Evolutionary conservation across 2,797 vertebrate species (phyloP).

Genomic region (Trematomus bernacchii): DNA sequence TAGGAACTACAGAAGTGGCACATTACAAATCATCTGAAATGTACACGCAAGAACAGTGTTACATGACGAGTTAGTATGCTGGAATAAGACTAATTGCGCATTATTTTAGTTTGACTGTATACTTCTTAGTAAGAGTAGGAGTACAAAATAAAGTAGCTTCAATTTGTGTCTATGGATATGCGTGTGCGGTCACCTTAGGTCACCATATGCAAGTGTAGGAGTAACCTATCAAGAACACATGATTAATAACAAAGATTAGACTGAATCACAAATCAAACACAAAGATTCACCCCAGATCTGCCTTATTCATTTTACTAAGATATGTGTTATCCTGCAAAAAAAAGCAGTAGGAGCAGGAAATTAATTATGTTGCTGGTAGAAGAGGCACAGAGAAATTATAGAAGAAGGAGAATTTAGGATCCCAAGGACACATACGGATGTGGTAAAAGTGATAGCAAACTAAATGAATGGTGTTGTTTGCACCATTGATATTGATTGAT

Average conservation of each 20-base stretch:
- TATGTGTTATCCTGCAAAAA: not conserved
- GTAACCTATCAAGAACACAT: not conserved
- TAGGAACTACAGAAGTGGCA: slow-evolving; percentile 6
- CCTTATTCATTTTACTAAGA: not conserved
- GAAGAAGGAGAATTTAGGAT: not conserved
- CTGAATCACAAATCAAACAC: slow-evolving; percentile 5
- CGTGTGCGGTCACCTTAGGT: not conserved
- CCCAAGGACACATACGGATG: slow-evolving; percentile 1
- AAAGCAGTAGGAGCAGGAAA: not conserved
- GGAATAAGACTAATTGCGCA: slow-evolving; percentile 30
- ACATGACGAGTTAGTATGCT: slow-evolving; percentile 25
- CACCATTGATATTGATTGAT: no score
- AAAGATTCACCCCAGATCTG: not conserved
- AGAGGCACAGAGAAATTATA: not conserved
- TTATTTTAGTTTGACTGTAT: slow-evolving; percentile 42
- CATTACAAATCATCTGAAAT: slow-evolving; percentile 38
- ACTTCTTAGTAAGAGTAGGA: slow-evolving; percentile 5
- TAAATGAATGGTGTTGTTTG: not conserved
- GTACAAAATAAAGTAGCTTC: not conserved
- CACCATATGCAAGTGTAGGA: not conserved
- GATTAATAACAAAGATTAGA: not conserved
- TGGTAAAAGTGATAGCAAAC: not conserved
- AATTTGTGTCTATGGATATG: not conserved
- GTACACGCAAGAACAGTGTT: not conserved
- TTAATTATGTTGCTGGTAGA: not conserved